These are phyloP conservation scores for Siniperca obscura DNA, from an alignment of 2,797 vertebrate species.

Conservation along the genomic window DNA sequence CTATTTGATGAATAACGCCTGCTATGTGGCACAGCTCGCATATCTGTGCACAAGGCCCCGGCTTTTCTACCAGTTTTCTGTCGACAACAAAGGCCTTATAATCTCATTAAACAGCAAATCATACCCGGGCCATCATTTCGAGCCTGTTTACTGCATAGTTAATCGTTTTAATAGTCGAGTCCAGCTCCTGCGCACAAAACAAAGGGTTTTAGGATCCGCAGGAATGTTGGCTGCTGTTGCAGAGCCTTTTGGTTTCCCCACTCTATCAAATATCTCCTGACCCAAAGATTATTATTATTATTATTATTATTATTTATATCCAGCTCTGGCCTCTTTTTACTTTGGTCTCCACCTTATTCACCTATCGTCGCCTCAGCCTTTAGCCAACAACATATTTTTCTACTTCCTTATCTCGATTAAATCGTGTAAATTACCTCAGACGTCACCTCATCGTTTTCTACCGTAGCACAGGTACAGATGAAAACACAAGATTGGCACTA, in stretches of 20 bases:
- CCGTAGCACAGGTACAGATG: slow-evolving; percentile 63
- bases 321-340: slow-evolving; percentile 7
- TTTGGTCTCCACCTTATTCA: slow-evolving; percentile 32
- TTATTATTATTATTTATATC: not conserved
- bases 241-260: slow-evolving; percentile 55
- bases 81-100: slow-evolving; percentile 72
- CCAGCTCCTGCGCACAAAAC: slow-evolving; percentile 82
- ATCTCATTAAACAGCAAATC: slow-evolving; percentile 61
- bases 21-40: slow-evolving; percentile 75
- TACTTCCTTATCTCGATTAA: slow-evolving; percentile 79
- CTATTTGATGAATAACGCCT: slow-evolving; percentile 67
- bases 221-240: slow-evolving; percentile 80
- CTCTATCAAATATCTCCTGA: slow-evolving; percentile 68
- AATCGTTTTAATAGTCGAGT: slow-evolving; percentile 75
- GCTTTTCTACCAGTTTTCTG: slow-evolving; percentile 56
- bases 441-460: slow-evolving; percentile 82
- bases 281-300: slow-evolving; percentile 28
- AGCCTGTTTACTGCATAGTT: slow-evolving; percentile 81
- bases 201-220: slow-evolving; percentile 83
- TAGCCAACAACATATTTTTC: slow-evolving; percentile 69
- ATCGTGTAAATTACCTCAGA: slow-evolving; percentile 75
- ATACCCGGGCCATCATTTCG: slow-evolving; percentile 58
- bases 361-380: slow-evolving; percentile 56
- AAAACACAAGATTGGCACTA: slow-evolving; percentile 28
- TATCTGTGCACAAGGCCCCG: slow-evolving; percentile 83